Conservation (phyloP, 2,888 invertebrate species). For the Phyllotreta striolata region DNA sequence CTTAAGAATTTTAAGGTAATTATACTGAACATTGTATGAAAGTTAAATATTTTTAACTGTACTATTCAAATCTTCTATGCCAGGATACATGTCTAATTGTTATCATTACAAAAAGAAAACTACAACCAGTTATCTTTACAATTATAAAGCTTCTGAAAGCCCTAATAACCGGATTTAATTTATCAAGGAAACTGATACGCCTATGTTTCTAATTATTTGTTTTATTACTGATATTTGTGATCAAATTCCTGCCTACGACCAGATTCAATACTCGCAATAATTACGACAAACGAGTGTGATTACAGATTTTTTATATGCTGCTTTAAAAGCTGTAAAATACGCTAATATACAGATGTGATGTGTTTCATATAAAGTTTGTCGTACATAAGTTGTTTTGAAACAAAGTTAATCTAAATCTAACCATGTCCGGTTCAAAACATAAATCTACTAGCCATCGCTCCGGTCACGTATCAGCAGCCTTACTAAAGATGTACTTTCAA, state of each 20-base stretch:
- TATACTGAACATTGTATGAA: slow-evolving; percentile 15
- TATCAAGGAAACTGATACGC: slow-evolving; percentile 22
- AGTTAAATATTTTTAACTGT: neutral
- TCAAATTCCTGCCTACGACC: slow-evolving; percentile 12
- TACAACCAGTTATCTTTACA: too few species aligned
- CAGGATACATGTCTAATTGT: slow-evolving; percentile 20
- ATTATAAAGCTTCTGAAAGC: slow-evolving; percentile 2
- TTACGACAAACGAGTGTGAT: slow-evolving; percentile 12
- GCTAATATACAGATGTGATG: slow-evolving; percentile 31
- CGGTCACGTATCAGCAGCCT: slow-evolving; percentile 48
- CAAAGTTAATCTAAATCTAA: slow-evolving; percentile 40
- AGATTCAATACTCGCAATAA: slow-evolving; percentile 10
- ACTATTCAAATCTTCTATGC: slow-evolving; percentile 8
- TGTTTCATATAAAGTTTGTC: slow-evolving; percentile 37
- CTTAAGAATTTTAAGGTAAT: too few species aligned
- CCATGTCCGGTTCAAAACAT: slow-evolving; percentile 41
- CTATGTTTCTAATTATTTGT: slow-evolving; percentile 22
- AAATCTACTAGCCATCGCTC: slow-evolving; percentile 46
- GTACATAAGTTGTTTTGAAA: slow-evolving; percentile 43
- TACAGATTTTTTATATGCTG: slow-evolving; percentile 16
- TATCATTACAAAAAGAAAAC: slow-evolving; percentile 16
- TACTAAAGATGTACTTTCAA: slow-evolving; percentile 33
- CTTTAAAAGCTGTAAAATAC: slow-evolving; percentile 23
- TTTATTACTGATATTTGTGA: slow-evolving; percentile 21
- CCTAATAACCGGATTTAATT: slow-evolving; percentile 19